These are phyloP conservation scores for Branchellion lobata DNA, from an alignment of 2,888 invertebrate genomes.

Conservation along the genomic window DNA sequence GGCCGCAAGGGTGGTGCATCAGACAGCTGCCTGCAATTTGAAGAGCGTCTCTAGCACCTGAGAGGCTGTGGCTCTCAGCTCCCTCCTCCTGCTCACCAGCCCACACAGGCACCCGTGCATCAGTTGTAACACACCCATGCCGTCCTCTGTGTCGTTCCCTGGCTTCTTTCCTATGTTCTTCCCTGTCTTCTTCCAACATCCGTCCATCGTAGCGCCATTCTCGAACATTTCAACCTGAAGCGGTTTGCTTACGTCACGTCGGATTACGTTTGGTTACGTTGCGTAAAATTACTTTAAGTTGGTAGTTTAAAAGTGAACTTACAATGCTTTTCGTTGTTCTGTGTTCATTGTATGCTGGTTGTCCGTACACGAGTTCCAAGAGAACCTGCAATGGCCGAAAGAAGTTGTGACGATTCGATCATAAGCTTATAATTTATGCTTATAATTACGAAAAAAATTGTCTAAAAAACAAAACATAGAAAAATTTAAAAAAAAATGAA, in stretches of 20 bases:
- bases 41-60: background rate
- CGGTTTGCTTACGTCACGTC: background rate
- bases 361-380: conserved; percentile 13
- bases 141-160: background rate
- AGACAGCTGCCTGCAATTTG: background rate
- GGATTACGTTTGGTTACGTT: background rate
- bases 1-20: too few relatives aligned
- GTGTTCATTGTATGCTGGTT: background rate
- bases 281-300: background rate
- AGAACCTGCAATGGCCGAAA: conserved; percentile 31
- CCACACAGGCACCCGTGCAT: background rate
- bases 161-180: background rate
- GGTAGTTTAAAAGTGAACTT: background rate
- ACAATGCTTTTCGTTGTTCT: conserved; percentile 10
- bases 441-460: too few relatives aligned
- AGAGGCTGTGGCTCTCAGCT: background rate
- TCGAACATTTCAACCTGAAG: conserved; percentile 1
- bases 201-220: background rate
- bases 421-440: too few relatives aligned
- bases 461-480: too few relatives aligned
- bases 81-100: background rate
- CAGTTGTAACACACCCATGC: background rate
- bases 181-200: background rate
- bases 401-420: too few relatives aligned
- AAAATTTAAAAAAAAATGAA: background rate